Evolutionary conservation across 2,797 vertebrate species (phyloP).

Genomic region (Leucoraja ocellata): DNA sequence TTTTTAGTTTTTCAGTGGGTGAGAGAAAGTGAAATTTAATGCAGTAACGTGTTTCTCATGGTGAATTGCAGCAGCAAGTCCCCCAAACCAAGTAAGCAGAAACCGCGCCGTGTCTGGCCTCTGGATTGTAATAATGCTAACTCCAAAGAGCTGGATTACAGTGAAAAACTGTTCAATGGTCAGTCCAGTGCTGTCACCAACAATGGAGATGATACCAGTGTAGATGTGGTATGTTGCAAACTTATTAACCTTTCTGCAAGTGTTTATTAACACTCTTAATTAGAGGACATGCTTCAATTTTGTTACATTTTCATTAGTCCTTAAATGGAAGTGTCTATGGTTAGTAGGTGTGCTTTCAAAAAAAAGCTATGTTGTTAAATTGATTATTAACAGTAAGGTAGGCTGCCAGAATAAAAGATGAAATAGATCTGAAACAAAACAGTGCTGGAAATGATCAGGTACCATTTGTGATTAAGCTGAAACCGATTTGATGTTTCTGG

Average conservation of each 20-base stretch:
- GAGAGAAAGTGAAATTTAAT: not conserved
- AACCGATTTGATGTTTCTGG: no score
- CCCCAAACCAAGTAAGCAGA: conserved; percentile 75
- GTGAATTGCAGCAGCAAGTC: conserved; percentile 64
- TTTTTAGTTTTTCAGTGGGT: not conserved
- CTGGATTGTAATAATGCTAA: conserved; percentile 59
- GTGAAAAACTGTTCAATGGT: conserved; percentile 64
- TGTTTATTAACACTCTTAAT: not conserved
- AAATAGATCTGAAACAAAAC: no score
- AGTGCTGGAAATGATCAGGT: no score
- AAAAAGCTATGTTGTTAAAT: no score
- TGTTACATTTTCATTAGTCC: not conserved
- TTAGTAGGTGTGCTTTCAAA: no score
- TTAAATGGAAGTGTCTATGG: not conserved
- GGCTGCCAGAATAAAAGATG: no score
- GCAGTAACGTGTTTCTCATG: not conserved
- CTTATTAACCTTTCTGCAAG: not conserved
- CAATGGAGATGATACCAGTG: not conserved
- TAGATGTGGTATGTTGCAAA: conserved; percentile 6
- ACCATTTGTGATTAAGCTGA: no score
- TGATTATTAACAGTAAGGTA: no score
- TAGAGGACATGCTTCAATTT: not conserved
- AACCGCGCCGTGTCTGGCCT: conserved; percentile 77
- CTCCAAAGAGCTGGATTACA: conserved; percentile 80
- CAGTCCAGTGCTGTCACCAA: not conserved